These are phyloP conservation scores for Clytia hemisphaerica DNA, from an alignment of 30 jellyfish, hydroid and myxozoan species.

Conservation along the genomic window DNA sequence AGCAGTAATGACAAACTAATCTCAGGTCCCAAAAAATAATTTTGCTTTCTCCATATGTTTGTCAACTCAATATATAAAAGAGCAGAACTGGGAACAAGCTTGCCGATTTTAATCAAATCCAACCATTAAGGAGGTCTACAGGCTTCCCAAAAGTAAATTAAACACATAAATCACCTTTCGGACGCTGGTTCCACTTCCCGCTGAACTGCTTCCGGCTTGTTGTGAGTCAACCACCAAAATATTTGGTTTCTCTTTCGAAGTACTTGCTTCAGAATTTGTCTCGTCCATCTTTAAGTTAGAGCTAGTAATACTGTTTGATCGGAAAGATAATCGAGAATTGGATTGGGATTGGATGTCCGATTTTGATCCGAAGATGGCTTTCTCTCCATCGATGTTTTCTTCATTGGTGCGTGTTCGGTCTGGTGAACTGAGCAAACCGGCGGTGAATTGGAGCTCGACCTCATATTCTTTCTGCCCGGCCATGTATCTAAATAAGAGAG, in stretches of 20 bases:
- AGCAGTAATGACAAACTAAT: no score
- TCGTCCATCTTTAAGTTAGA: constrained; percentile 2
- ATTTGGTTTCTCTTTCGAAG: constrained; percentile 37
- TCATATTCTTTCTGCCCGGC: constrained; percentile 92
- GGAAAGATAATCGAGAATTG: constrained; percentile 8
- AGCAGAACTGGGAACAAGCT: no score
- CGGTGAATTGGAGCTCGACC: constrained; percentile 79
- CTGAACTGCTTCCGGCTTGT: constrained; percentile 20
- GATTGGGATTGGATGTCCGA: constrained; percentile 28
- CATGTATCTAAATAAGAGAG: constrained; percentile 47
- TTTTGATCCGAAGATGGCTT: constrained; percentile 32
- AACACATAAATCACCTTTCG: constrained; percentile 16
- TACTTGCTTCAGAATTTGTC: neutral
- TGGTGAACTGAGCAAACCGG: constrained; percentile 46
- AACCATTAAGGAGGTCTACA: no score
- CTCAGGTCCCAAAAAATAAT: no score
- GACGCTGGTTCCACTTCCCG: constrained; percentile 18
- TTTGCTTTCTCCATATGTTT: no score
- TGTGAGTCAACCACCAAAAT: neutral
- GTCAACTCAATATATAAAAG: no score
- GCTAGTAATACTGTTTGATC: constrained; percentile 23
- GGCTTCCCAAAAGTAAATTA: no score
- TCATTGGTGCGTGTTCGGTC: constrained; percentile 61
- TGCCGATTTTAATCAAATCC: no score
- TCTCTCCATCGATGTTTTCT: constrained; percentile 70